A percentile compares a stretch with the other conserved stretches of the same genome.
Conservation (phyloP, 2,888 invertebrate genomes). For the Campoletis raptor region DNA sequence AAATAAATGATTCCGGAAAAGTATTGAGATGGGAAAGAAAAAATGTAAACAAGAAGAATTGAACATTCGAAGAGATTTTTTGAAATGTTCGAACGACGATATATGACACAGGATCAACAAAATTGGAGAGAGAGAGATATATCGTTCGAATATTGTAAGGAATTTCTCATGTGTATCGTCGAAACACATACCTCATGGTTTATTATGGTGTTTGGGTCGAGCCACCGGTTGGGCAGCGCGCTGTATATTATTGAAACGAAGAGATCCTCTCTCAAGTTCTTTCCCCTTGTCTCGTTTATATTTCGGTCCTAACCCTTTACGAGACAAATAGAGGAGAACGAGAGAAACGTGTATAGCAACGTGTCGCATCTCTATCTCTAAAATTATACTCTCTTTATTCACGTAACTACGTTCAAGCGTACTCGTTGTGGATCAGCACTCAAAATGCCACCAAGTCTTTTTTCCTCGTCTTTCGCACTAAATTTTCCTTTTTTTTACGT, state of each 20-base stretch:
- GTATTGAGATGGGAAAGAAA: background rate
- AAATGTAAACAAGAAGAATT: background rate
- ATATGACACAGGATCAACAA: background rate
- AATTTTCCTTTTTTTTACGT: constrained; percentile 10
- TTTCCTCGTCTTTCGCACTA: constrained; percentile 18
- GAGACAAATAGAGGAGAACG: constrained; percentile 58
- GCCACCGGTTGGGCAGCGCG: constrained; percentile 74
- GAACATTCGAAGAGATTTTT: background rate
- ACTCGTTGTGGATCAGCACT: constrained; percentile 52
- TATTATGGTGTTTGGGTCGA: constrained; percentile 77
- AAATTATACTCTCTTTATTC: constrained; percentile 61
- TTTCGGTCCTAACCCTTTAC: constrained; percentile 41
- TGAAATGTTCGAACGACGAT: background rate
- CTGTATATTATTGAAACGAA: constrained; percentile 80
- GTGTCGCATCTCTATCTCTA: constrained; percentile 59
- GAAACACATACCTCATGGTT: constrained; percentile 67
- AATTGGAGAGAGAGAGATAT: background rate
- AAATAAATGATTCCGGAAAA: background rate
- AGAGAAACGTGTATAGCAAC: constrained; percentile 34
- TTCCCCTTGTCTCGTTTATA: constrained; percentile 37
- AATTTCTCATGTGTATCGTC: constrained; percentile 6
- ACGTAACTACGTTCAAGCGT: constrained; percentile 34
- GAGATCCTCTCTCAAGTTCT: constrained; percentile 34
- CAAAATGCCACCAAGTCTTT: constrained; percentile 38
- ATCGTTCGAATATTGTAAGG: background rate